These are phyloP conservation scores for Amblyopsis rosae DNA, from an alignment of 2,113 vertebrate species.

Conservation along the genomic window DNA sequence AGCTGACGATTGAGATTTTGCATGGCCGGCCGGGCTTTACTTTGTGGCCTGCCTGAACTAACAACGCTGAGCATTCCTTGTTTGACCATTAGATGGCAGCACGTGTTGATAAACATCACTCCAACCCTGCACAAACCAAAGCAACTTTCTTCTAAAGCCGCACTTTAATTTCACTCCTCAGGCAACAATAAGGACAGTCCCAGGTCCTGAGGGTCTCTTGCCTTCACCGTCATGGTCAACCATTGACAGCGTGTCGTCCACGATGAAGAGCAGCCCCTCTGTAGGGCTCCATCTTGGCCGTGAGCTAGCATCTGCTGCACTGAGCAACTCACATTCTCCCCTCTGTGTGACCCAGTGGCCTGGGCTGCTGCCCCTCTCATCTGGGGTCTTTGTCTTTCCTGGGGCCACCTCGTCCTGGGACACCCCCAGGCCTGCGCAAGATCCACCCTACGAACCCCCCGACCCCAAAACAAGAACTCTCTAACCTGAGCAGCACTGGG, in stretches of 20 bases:
- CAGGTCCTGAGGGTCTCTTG: slow-evolving; percentile 33
- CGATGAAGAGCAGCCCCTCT: slow-evolving; percentile 38
- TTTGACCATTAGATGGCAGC: too few relatives aligned
- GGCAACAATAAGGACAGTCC: slow-evolving; percentile 54
- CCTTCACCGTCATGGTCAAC: slow-evolving; percentile 55
- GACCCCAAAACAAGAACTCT: slow-evolving; percentile 71
- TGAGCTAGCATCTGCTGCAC: slow-evolving; percentile 32
- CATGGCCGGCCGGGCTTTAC: too few relatives aligned
- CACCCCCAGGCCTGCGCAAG: slow-evolving; percentile 26
- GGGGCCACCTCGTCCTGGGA: slow-evolving; percentile 54
- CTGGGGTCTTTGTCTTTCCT: slow-evolving; percentile 65
- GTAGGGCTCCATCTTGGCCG: slow-evolving; percentile 23
- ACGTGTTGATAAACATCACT: too few relatives aligned
- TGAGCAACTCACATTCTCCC: slow-evolving; percentile 41
- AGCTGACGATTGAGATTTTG: too few relatives aligned
- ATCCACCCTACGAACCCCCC: slow-evolving; percentile 52
- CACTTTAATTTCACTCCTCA: slow-evolving; percentile 20
- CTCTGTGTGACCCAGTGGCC: slow-evolving; percentile 59
- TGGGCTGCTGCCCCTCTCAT: slow-evolving; percentile 42
- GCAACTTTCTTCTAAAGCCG: too few relatives aligned
- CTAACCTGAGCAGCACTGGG: slow-evolving; percentile 60
- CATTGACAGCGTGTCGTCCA: slow-evolving; percentile 46
- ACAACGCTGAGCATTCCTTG: too few relatives aligned
- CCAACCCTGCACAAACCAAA: too few relatives aligned
- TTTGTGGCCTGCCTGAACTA: too few relatives aligned